A percentile compares a stretch with the other conserved stretches of the same genome.
These are phyloP conservation scores for Varanus komodoensis DNA, from an alignment of 2,113 vertebrate species.

Conservation along the genomic window DNA sequence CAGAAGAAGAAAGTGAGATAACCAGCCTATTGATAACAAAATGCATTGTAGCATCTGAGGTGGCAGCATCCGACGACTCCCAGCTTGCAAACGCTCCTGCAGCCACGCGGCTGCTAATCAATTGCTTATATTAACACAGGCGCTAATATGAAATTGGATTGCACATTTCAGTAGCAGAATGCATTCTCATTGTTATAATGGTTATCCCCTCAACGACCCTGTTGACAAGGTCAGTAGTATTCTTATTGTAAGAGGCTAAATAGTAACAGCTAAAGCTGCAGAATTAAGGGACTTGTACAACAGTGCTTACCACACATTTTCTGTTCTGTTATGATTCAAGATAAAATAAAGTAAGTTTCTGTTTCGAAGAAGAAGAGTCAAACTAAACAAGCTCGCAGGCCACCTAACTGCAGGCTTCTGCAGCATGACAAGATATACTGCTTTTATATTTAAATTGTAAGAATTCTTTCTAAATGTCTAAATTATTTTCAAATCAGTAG, in stretches of 20 bases:
- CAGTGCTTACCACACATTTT: background rate
- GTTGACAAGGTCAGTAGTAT: background rate
- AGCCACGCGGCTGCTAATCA: background rate
- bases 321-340: background rate
- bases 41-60: background rate
- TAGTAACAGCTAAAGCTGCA: background rate
- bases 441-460: no score
- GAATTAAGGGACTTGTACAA: background rate
- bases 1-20: conserved; percentile 16
- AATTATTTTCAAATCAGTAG: background rate
- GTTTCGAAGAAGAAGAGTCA: background rate
- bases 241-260: background rate
- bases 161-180: background rate
- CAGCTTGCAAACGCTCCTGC: conserved; percentile 5
- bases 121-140: background rate
- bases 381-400: no score
- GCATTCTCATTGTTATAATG: background rate
- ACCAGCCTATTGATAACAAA: background rate
- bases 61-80: background rate
- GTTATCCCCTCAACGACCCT: background rate
- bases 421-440: no score
- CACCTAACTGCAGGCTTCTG: no score
- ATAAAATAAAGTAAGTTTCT: background rate
- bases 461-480: background rate
- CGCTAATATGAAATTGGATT: background rate